Conservation (phyloP, 2,888 invertebrate genomes). For the Lithophane socia region DNA sequence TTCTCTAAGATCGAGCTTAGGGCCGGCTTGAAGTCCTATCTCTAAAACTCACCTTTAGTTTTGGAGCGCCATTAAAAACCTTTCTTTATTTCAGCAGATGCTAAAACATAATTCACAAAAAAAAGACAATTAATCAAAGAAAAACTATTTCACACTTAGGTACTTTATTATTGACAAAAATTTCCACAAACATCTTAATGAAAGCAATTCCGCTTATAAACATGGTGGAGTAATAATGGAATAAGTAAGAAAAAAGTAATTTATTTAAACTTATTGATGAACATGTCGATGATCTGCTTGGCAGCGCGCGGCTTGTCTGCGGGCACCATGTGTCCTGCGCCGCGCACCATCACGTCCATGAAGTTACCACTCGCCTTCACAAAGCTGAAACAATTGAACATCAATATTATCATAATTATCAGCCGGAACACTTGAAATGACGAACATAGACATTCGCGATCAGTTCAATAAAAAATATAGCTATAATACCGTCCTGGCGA, state of each 20-base stretch:
- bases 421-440: background rate
- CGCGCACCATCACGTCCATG: conserved; percentile 84
- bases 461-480: background rate
- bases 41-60: too few species aligned
- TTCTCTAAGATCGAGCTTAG: too few species aligned
- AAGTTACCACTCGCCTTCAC: conserved; percentile 68
- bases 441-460: too few species aligned
- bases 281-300: conserved; percentile 58
- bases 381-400: conserved; percentile 27
- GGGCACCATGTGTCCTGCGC: conserved; percentile 90
- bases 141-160: background rate
- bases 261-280: conserved; percentile 56
- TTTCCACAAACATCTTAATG: background rate
- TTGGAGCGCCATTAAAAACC: too few species aligned
- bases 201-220: background rate
- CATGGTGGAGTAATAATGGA: background rate
- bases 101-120: too few species aligned
- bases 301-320: conserved; percentile 81
- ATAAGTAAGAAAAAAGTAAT: background rate
- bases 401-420: background rate
- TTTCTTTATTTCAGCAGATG: too few species aligned
- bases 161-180: background rate
- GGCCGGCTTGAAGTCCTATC: too few species aligned
- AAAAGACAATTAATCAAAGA: too few species aligned
- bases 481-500: too few species aligned